Evolutionary conservation across 2,797 vertebrate genomes (phyloP), one percentile per base, ranked within the genome.

Genomic region (Sarcophilus harrisii): DNA sequence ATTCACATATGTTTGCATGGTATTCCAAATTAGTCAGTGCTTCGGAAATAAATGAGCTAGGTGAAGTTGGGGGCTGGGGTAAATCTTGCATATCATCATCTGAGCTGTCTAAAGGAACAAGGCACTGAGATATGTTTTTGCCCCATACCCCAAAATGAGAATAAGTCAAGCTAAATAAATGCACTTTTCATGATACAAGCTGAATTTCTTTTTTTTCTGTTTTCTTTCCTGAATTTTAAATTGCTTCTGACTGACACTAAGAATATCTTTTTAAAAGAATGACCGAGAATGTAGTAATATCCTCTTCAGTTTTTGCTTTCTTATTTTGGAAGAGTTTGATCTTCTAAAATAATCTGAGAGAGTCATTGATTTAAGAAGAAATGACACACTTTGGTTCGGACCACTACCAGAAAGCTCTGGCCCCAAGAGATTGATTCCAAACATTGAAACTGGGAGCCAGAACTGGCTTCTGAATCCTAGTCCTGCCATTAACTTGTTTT

Each of bases 71-170:
- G 92, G 24, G 54, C 0, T 5, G 95, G 96, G 95, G 95, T 92
- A 98, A 98, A 98, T 98, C 60, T 94, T 94, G 91, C 95, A 62
- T 97, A 95, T 96, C 94, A 95, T 96, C 58, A 95, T 29, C 97
- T 54, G 95, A 96, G 96, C 89, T 90, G 92, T 92, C 89, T 96
- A 96, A 97, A 95, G 91, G 81, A 93, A 95, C 92, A 94, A 96
- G 97, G 81, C 93, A 62, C 60, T 57, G 54, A 96, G 54, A 49
- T 91, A 92, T 58, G 94, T 62, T 92, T 95, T 96, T 97, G 49
- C 96, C 73, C 16, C 11, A 66, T 92, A 60, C 57, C 93, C 93
- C 59, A 92, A 81, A 97, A 94, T 93, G 54, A 97, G 96, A 96
- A 58, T 57, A 59, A 11, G 5, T 57, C 4, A 57, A 57, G 92